phyloP scores from a whole-genome alignment of 1,140 invertebrate species.

The Atta cephalotes region DNA sequence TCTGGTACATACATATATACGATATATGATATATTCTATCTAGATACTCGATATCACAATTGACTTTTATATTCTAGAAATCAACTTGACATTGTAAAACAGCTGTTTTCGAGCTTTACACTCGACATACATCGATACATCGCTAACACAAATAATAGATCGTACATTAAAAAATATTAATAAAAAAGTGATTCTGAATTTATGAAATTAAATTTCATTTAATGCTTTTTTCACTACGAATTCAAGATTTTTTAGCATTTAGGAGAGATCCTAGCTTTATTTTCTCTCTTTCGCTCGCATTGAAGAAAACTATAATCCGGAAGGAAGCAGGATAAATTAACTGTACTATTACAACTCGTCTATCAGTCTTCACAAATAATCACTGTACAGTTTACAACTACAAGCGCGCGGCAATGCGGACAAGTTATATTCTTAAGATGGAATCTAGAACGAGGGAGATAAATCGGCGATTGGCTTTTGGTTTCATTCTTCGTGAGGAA shows the following conservation, averaged over 20 bases:
- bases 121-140: no score
- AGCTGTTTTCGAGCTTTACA: background rate
- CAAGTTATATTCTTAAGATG: constrained; percentile 3
- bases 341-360: background rate
- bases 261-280: background rate
- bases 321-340: constrained; percentile 1
- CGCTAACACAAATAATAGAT: background rate
- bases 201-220: background rate
- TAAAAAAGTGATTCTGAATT: background rate
- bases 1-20: no score
- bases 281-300: background rate
- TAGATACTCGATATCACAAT: no score
- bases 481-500: background rate
- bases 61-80: background rate
- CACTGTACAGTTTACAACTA: background rate
- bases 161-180: background rate
- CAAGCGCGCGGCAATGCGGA: background rate
- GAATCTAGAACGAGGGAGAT: constrained; percentile 7
- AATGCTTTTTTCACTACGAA: background rate
- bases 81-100: background rate
- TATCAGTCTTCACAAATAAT: constrained; percentile 6
- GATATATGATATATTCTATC: no score
- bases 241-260: background rate
- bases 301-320: background rate
- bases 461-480: constrained; percentile 32